Evolutionary conservation across 2,113 vertebrate genomes (phyloP).

Genomic region (Otus sunia): DNA sequence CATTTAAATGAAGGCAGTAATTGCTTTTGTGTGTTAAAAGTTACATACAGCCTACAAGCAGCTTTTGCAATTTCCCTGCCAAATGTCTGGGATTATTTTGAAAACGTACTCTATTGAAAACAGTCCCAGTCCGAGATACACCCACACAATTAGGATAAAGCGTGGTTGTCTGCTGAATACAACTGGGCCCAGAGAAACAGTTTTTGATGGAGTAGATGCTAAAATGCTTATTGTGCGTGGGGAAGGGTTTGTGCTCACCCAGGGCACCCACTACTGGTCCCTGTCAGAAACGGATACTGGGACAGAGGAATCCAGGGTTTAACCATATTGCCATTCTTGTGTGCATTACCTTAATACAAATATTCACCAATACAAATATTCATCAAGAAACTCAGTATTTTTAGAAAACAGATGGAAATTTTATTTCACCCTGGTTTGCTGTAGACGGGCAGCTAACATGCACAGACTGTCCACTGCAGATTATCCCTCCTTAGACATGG

Average conservation of each 20-base stretch:
- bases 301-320: background rate
- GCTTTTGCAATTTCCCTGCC: constrained; percentile 36
- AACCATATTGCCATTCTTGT: accelerated
- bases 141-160: background rate
- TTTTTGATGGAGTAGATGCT: background rate
- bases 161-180: background rate
- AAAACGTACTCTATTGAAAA: background rate
- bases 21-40: background rate
- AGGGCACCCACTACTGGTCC: background rate
- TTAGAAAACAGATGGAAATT: background rate
- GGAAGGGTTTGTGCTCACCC: background rate
- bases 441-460: background rate
- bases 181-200: background rate
- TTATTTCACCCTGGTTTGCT: background rate
- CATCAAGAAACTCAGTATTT: background rate
- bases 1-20: background rate
- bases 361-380: background rate
- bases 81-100: constrained; percentile 19
- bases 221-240: background rate
- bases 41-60: background rate
- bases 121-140: background rate
- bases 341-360: background rate
- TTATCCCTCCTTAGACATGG: background rate
- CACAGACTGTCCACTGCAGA: background rate
- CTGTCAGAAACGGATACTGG: accelerated